Evolutionary conservation across 2,113 vertebrate genomes (phyloP).

Genomic region (Chiloscyllium plagiosum): DNA sequence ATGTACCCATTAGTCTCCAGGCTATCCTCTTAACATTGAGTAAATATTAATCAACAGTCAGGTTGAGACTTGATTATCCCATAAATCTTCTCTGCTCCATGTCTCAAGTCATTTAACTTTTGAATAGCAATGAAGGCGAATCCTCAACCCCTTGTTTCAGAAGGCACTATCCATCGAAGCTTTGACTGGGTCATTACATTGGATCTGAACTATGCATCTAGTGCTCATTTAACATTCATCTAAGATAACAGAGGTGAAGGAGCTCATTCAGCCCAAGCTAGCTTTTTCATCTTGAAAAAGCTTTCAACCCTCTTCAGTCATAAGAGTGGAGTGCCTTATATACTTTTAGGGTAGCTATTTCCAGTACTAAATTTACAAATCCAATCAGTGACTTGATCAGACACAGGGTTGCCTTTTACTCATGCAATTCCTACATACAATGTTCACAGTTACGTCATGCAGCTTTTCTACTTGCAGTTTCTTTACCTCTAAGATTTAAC

Average conservation of each 20-base stretch:
- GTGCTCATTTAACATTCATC: not conserved
- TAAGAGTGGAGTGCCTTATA: not conserved
- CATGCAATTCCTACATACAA: not conserved
- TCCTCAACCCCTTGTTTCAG: not conserved
- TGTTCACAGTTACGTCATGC: not conserved
- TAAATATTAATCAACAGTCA: not conserved
- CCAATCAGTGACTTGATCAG: not conserved
- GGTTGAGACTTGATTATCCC: not conserved
- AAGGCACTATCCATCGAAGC: not conserved
- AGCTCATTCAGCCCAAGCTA: not conserved
- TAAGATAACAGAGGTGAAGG: not conserved
- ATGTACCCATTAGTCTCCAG: not conserved
- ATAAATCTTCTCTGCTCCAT: not conserved
- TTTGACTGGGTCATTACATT: not conserved
- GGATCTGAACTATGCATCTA: not conserved
- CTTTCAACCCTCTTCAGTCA: not conserved
- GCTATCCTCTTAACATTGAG: not conserved
- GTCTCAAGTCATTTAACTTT: not conserved
- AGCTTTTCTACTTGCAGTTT: not conserved
- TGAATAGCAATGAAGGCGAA: not conserved
- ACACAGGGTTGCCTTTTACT: not conserved
- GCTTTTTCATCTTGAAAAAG: no score
- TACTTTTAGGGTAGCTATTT: not conserved
- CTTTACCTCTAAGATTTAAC: not conserved
- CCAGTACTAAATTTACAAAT: not conserved